Percentiles rank a stretch among this genome's conserved stretches.
phyloP scores from a whole-genome alignment of 2,888 invertebrate species.

The Lasioglossum morio region DNA sequence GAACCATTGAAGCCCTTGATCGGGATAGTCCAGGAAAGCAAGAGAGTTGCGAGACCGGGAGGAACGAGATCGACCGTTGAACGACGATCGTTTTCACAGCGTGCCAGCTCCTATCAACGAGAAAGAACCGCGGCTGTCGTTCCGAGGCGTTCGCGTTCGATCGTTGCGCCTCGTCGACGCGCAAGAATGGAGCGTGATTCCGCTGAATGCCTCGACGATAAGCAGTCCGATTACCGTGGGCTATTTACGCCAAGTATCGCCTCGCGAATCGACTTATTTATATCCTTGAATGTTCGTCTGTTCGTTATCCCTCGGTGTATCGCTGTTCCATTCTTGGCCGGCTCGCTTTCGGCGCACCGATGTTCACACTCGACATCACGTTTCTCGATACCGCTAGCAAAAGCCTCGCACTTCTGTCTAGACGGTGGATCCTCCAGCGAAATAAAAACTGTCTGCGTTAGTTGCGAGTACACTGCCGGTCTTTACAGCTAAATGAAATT shows the following conservation, averaged over 20 bases:
- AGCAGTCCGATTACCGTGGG: constrained; percentile 27
- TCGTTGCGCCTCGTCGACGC: constrained; percentile 23
- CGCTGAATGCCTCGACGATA: constrained; percentile 37
- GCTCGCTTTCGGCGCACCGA: background rate
- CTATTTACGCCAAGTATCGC: constrained; percentile 37
- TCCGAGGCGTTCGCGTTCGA: constrained; percentile 20
- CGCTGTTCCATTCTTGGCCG: background rate
- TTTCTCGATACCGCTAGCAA: too few species aligned
- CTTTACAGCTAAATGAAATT: too few species aligned
- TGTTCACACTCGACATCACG: background rate
- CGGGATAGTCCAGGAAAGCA: background rate
- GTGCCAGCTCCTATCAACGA: constrained; percentile 24
- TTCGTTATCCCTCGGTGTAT: background rate
- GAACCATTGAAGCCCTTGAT: background rate
- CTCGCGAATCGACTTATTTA: constrained; percentile 30
- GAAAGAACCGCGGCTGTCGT: constrained; percentile 22
- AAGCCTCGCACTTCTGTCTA: too few species aligned
- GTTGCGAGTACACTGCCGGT: too few species aligned
- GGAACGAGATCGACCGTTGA: background rate
- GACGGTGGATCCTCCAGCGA: too few species aligned
- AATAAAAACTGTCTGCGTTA: too few species aligned
- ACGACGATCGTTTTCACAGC: constrained; percentile 34
- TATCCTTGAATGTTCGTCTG: constrained; percentile 9
- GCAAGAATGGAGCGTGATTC: constrained; percentile 29
- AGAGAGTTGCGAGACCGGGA: constrained; percentile 1